phyloP scores from a whole-genome alignment of 1,140 invertebrate genomes.

The Bicyclus anynana region DNA sequence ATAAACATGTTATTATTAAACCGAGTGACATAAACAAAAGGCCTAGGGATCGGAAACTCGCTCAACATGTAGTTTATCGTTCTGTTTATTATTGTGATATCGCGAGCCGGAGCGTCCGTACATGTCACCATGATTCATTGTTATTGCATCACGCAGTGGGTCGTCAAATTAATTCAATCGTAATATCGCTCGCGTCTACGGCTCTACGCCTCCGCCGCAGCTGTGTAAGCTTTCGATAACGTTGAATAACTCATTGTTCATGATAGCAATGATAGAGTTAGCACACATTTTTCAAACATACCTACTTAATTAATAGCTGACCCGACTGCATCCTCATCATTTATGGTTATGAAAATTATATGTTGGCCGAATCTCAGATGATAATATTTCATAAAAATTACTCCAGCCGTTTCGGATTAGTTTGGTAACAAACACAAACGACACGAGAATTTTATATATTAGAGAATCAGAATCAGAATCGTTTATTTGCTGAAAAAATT shows the following conservation, averaged over 20 bases:
- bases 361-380: too few relatives aligned
- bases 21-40: background rate
- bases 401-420: too few relatives aligned
- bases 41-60: constrained; percentile 1
- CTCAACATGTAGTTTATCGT: constrained; percentile 10
- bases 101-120: constrained; percentile 26
- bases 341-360: too few relatives aligned
- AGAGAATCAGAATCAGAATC: too few relatives aligned
- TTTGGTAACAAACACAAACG: too few relatives aligned
- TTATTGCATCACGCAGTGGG: constrained; percentile 51
- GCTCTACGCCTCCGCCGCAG: constrained; percentile 40
- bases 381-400: too few relatives aligned
- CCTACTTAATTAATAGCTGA: too few relatives aligned
- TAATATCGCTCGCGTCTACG: constrained; percentile 34
- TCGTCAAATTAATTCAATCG: constrained; percentile 58
- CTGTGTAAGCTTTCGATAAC: constrained; percentile 62
- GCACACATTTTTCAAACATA: too few relatives aligned
- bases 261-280: too few relatives aligned
- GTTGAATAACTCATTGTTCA: constrained; percentile 41
- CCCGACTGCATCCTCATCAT: too few relatives aligned
- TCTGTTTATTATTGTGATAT: constrained; percentile 23
- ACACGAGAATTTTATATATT: too few relatives aligned
- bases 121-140: constrained; percentile 49
- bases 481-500: too few relatives aligned
- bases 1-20: background rate